Conservation (phyloP, 2,888 invertebrate species). For the Melitaea athalia region DNA sequence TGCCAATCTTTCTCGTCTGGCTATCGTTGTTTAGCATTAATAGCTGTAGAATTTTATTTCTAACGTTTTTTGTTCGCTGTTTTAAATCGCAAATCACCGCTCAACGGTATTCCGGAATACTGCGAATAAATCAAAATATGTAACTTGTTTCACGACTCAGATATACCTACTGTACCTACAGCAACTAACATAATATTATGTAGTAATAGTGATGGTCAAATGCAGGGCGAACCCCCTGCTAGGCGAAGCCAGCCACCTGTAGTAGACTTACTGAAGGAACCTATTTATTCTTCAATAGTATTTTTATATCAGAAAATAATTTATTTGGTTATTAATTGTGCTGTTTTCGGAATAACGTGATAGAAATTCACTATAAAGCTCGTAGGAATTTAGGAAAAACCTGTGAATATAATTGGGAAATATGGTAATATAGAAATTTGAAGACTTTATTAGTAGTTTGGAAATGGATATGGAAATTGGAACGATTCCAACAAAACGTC, state of each 20-base stretch:
- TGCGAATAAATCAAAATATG: constrained; percentile 22
- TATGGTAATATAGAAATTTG: too few relatives aligned
- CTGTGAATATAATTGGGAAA: too few relatives aligned
- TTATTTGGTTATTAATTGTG: too few relatives aligned
- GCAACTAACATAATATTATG: constrained; percentile 6
- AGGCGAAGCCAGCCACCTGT: not conserved
- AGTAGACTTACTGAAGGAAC: not conserved
- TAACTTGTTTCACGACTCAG: constrained; percentile 11
- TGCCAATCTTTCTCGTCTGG: constrained; percentile 63
- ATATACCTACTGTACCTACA: not conserved
- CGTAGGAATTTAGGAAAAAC: too few relatives aligned
- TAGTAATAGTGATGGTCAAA: not conserved
- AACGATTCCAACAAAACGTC: not conserved
- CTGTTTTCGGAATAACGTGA: too few relatives aligned
- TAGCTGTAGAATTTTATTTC: constrained; percentile 56
- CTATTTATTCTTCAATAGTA: too few relatives aligned
- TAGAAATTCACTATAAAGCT: too few relatives aligned
- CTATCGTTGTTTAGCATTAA: constrained; percentile 54
- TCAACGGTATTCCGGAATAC: constrained; percentile 30
- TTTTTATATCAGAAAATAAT: too few relatives aligned
- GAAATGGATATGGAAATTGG: too few relatives aligned
- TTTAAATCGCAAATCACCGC: constrained; percentile 33
- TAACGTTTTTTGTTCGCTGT: constrained; percentile 30
- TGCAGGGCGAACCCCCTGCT: not conserved
- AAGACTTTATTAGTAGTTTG: too few relatives aligned